Evolutionary conservation across 2,113 vertebrate species (phyloP).

Genomic region (Genyomyrus donnyi): DNA sequence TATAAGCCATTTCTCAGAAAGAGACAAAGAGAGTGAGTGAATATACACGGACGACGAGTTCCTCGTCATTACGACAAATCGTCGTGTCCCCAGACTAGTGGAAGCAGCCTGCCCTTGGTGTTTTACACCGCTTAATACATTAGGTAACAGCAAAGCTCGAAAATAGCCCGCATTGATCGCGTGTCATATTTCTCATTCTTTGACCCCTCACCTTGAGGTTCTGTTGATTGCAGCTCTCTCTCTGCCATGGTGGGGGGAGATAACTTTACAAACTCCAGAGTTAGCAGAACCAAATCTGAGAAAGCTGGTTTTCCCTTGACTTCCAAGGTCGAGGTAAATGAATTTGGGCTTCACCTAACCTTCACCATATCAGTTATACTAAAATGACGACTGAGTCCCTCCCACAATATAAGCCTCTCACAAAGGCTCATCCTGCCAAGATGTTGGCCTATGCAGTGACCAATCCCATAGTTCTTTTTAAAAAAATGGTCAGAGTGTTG

Average conservation of each 20-base stretch:
- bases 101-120: constrained; percentile 48
- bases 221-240: constrained; percentile 13
- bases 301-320: neutral
- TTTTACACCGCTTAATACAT: constrained; percentile 54
- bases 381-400: neutral
- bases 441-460: neutral
- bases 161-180: constrained; percentile 62
- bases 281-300: constrained; percentile 13
- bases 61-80: constrained; percentile 34
- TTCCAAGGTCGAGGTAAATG: constrained; percentile 3
- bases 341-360: neutral
- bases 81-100: constrained; percentile 27
- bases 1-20: neutral
- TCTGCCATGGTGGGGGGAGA: constrained; percentile 20
- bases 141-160: constrained; percentile 50
- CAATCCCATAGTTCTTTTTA: neutral
- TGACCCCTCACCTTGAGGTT: constrained; percentile 48
- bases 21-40: neutral
- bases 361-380: neutral
- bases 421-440: neutral
- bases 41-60: neutral
- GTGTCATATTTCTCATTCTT: constrained; percentile 54
- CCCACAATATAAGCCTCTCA: neutral
- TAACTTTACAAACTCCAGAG: constrained; percentile 17
- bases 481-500: neutral